Evolutionary conservation across 2,113 vertebrate genomes (phyloP), one percentile per base, ranked within the genome.

Genomic region (Peromyscus maniculatus): DNA sequence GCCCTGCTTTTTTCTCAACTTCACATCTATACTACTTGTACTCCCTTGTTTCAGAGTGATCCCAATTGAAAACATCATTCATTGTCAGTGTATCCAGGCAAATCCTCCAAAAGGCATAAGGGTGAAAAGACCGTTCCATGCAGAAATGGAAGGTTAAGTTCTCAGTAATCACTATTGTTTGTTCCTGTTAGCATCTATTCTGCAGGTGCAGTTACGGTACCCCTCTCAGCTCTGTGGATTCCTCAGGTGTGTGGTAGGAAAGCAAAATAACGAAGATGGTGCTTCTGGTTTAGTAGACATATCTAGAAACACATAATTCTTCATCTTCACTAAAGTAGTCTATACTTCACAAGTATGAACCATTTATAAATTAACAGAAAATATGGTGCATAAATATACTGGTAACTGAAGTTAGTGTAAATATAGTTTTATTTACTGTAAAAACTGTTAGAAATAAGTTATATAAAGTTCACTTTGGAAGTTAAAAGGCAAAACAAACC

Each of bases 331-430:
- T 79, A 26, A 79, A 79, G 67, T 69, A 31, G 31, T 79, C 8
- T 24, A 13, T 31, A 59, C 7, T 36, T 62, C 36, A 49, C 55
- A 52, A 4, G 49, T 91, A 91, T 7, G 10, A 83, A 52, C 1
- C 39, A 67, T 82, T 72, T 92, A 82, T 46, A 80, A 84, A 66
- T 62, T 22, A 49, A 69, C 36, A 93, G 11, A 96, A 87, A 88
- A 39, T 49, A 36, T 66, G 36, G 3, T 62, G 74, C 33, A 57
- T 79, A 84, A 96, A 46, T 15, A 62, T 26, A 46, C 3, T 5
- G 4, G 15, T 57, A 28, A 36, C 31, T 93, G 0, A n/a, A 26
- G 7, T 83, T 62, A 59, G 16, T 7, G 5, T 57, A 57, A 39
- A 74, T 52, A 74, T 93, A 39, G 1, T 72, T 82, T 83, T 49